These are phyloP conservation scores for Rana temporaria DNA, from an alignment of 2,113 vertebrate genomes.

Conservation along the genomic window DNA sequence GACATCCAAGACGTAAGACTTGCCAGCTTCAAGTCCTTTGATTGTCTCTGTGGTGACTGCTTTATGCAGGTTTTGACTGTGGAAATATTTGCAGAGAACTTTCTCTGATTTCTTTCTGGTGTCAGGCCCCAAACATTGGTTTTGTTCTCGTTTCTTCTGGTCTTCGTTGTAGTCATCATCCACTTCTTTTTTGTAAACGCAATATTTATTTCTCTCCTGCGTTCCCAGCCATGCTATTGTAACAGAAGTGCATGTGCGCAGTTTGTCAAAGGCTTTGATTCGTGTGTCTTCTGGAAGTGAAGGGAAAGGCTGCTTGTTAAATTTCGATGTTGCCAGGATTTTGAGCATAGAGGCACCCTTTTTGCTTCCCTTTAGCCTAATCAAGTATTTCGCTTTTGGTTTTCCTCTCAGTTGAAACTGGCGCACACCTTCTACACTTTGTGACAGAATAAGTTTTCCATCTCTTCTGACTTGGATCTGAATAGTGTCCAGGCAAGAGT, in stretches of 20 bases:
- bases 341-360: constrained; percentile 90
- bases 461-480: constrained; percentile 93
- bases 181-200: constrained; percentile 92
- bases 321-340: constrained; percentile 85
- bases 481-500: constrained; percentile 88
- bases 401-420: constrained; percentile 94
- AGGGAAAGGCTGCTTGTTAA: constrained; percentile 91
- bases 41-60: constrained; percentile 97
- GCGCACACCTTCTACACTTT: constrained; percentile 86
- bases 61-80: constrained; percentile 93
- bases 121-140: constrained; percentile 93
- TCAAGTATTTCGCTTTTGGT: constrained; percentile 92
- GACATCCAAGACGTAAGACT: constrained; percentile 94
- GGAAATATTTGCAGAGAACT: constrained; percentile 97
- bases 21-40: constrained; percentile 87
- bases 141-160: constrained; percentile 88
- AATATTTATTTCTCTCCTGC: constrained; percentile 96
- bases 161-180: constrained; percentile 83
- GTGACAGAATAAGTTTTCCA: constrained; percentile 90
- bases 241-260: constrained; percentile 91
- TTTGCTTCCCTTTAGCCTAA: constrained; percentile 89
- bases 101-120: constrained; percentile 91
- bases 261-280: constrained; percentile 95
- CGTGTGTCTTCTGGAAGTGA: constrained; percentile 92
- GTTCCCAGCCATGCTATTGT: constrained; percentile 97